These are phyloP conservation scores for Drosophila parthenogenetica DNA, from an alignment of 2,888 invertebrate species.

Conservation along the genomic window DNA sequence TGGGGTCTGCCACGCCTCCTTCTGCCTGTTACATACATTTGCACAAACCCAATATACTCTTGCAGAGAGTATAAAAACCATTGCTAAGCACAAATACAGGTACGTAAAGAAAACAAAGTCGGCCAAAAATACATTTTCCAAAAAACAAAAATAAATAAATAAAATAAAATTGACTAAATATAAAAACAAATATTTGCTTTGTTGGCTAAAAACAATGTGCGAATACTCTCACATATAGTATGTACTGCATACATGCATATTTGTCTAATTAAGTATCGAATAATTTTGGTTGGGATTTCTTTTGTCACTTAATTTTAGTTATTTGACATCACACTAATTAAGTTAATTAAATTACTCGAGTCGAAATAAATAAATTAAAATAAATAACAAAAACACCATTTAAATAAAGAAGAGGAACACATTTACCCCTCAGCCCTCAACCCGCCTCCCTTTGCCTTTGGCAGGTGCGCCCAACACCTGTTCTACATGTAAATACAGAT, in stretches of 20 bases:
- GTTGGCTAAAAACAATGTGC: neutral
- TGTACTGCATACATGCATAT: neutral
- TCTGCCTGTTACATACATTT: no score
- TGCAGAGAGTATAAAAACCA: constrained; percentile 28
- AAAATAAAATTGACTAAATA: constrained; percentile 16
- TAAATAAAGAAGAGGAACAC: constrained; percentile 4
- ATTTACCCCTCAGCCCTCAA: neutral
- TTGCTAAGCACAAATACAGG: constrained; percentile 31
- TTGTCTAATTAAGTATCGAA: neutral
- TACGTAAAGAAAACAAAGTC: constrained; percentile 12
- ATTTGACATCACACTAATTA: constrained; percentile 15
- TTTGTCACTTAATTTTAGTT: constrained; percentile 4
- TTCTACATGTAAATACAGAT: neutral
- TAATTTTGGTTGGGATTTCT: neutral
- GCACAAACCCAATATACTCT: no score
- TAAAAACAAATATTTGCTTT: constrained; percentile 15
- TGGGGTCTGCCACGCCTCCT: no score
- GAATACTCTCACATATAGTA: neutral
- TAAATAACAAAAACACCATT: constrained; percentile 1
- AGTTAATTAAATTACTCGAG: constrained; percentile 12
- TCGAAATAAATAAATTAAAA: constrained; percentile 16
- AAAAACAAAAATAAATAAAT: constrained; percentile 18
- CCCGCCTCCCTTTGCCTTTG: constrained; percentile 6
- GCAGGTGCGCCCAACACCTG: constrained; percentile 40
- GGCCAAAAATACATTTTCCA: constrained; percentile 47